Base-by-base conservation (phyloP, 2,888 invertebrate genomes). In the Tetragnatha montana region DNA sequence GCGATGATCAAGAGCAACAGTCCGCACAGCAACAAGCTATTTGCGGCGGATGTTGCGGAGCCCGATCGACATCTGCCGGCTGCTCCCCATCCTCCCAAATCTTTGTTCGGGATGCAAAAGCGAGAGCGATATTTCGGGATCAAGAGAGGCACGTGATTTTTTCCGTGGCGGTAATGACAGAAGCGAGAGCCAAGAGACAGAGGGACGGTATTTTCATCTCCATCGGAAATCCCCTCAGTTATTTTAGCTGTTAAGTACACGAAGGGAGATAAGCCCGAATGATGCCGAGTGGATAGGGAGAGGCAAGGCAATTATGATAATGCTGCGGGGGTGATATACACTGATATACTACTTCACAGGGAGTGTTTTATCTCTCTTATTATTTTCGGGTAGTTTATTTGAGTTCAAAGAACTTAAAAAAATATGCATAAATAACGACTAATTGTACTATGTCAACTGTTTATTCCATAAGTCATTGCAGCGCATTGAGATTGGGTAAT, bases 81-180 rank as follows among this genome's bases (percentile, higher is more conserved):
- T 71, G 70, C 81, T 81, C 81, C 70, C 81, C 87, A 70, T 87
- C 81, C 75, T 88, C 82, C 82, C 76, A 78, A 78, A 82, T 85
- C 85, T 85, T 85, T 79, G 78, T 76, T 69, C 87, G 81, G 21
- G 80, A 75, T 47, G 78, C 17, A 78, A n/a, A n/a, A n/a, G n/a
- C n/a, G n/a, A 47, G 78, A 35, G 88, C 71, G 51, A 76, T 88
- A 88, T 88, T 88, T 88, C 82, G 88, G 88, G 88, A 75, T 75
- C 76, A 51, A 1, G 76, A 75, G 35, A 74, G 22, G 60, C 82
- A 82, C 82, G 88, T 82, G 75, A 88, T 81, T 81, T 78, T 70
- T 82, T 60, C 60, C 12, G 14, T 10, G 35, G 88, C 21, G 82
- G 88, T 88, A 88, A 88, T 88, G 88, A 88, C 88, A 88, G 82